These are phyloP conservation scores for Nipponia nippon DNA, from an alignment of 2,113 vertebrate species.

Conservation along the genomic window DNA sequence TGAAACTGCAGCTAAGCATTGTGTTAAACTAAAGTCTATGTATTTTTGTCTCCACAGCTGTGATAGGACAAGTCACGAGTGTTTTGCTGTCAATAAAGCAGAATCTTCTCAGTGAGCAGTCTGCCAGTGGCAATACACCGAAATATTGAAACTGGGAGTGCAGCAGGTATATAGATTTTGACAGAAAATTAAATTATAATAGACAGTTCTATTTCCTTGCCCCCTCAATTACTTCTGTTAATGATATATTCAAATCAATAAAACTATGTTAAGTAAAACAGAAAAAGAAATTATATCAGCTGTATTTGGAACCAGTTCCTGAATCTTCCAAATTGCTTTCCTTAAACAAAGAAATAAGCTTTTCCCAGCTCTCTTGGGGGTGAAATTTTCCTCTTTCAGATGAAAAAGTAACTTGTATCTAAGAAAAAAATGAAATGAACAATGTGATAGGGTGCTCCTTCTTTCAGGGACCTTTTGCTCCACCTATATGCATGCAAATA, in stretches of 20 bases:
- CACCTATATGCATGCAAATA: background rate
- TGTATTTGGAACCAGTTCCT: background rate
- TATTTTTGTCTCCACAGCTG: background rate
- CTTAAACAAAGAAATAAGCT: background rate
- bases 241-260: constrained; percentile 34
- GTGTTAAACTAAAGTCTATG: background rate
- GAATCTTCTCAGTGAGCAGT: background rate
- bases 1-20: background rate
- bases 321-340: background rate
- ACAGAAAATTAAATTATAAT: constrained; percentile 15
- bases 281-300: background rate
- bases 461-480: background rate
- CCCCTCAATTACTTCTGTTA: background rate
- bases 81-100: background rate
- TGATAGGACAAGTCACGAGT: background rate
- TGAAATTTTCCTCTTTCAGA: background rate
- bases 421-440: background rate
- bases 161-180: background rate
- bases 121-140: background rate
- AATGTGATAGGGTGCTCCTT: background rate
- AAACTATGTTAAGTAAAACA: constrained; percentile 7
- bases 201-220: background rate
- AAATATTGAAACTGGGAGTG: background rate
- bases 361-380: background rate
- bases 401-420: background rate